These are phyloP conservation scores for Stenotaenia linearis DNA, from an alignment of 2,888 invertebrate species.

Conservation along the genomic window DNA sequence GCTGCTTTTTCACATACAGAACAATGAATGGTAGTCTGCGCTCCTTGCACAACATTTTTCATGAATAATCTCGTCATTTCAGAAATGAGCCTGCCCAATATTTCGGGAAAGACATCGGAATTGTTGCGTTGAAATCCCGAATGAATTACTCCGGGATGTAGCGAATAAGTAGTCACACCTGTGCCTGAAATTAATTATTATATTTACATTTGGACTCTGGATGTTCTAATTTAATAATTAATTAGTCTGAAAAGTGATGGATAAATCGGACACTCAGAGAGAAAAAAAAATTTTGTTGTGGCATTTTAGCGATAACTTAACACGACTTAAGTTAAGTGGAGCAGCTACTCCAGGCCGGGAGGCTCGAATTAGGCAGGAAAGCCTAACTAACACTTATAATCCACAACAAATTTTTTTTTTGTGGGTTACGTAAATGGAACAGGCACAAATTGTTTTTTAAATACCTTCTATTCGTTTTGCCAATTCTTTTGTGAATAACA, in stretches of 20 bases:
- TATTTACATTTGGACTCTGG: background rate
- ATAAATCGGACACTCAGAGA: no score
- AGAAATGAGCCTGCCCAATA: background rate
- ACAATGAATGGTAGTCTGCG: conserved; percentile 62
- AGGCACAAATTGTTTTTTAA: no score
- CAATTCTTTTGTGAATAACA: conserved; percentile 45
- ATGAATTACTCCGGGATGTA: background rate
- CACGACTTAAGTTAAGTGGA: no score
- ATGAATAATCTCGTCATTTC: background rate
- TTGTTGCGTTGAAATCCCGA: background rate
- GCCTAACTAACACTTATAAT: background rate
- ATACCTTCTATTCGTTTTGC: conserved; percentile 42
- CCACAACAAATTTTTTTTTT: background rate
- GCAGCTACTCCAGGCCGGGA: no score
- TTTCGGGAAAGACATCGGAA: background rate
- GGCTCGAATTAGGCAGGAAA: no score
- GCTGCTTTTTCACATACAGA: conserved; percentile 61
- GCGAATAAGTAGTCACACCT: background rate
- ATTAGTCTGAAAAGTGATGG: background rate
- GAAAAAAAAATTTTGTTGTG: no score
- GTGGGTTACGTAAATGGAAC: no score
- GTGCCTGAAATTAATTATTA: background rate
- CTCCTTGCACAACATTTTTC: conserved; percentile 64
- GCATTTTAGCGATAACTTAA: no score
- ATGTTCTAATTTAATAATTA: background rate